Percentiles rank a stretch among this genome's conserved stretches.
phyloP scores from a whole-genome alignment of 2,113 vertebrate genomes.

The Mesocricetus auratus region DNA sequence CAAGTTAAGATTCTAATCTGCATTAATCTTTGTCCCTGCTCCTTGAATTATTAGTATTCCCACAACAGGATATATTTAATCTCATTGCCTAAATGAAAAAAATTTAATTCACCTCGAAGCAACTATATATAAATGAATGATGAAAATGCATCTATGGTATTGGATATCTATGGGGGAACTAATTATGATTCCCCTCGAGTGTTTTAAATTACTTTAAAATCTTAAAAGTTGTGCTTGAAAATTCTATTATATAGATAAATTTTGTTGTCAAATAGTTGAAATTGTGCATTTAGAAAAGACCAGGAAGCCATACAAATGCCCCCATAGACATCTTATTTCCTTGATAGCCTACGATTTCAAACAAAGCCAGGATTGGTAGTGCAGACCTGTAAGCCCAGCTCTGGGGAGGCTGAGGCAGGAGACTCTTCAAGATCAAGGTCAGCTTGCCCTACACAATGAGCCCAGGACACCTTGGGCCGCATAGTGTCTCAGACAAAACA shows the following conservation, averaged over 20 bases:
- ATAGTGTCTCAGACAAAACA: neutral
- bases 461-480: neutral
- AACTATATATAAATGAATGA: constrained; percentile 70
- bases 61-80: constrained; percentile 70
- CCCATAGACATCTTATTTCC: constrained; percentile 17
- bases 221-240: constrained; percentile 69
- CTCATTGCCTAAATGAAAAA: constrained; percentile 71
- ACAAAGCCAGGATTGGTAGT: neutral
- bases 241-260: constrained; percentile 62
- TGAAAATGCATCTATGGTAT: constrained; percentile 66
- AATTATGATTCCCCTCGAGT: constrained; percentile 63
- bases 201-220: constrained; percentile 73
- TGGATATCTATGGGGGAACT: constrained; percentile 56
- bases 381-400: neutral
- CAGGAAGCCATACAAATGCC: neutral
- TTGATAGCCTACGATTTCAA: constrained; percentile 49
- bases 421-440: neutral
- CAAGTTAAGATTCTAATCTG: constrained; percentile 68
- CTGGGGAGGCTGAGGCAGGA: neutral
- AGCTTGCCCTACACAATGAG: neutral
- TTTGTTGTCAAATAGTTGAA: constrained; percentile 59
- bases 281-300: constrained; percentile 59
- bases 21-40: constrained; percentile 64
- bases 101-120: constrained; percentile 74
- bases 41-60: constrained; percentile 70